phyloP scores from a whole-genome alignment of 1,140 invertebrate genomes.

The Medauroidea extradentata region DNA sequence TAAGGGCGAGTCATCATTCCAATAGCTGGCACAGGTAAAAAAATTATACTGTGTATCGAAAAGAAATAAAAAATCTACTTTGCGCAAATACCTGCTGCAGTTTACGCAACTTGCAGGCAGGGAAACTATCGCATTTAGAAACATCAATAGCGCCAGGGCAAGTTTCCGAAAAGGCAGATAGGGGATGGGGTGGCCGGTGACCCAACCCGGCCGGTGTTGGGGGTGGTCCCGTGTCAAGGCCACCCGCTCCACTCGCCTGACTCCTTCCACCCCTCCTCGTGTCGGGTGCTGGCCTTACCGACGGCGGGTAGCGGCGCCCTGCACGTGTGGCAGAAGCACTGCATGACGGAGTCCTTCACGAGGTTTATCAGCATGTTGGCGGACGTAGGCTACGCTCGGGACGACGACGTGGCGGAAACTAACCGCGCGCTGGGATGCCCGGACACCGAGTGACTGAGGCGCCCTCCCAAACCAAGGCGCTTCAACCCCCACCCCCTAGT shows the following conservation, averaged over 20 bases:
- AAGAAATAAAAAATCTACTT: too few relatives aligned
- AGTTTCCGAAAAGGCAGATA: too few relatives aligned
- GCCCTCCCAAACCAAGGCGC: not conserved
- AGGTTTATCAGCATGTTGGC: slow-evolving; percentile 74
- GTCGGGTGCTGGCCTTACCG: not conserved
- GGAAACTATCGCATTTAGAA: too few relatives aligned
- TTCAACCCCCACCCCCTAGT: not conserved
- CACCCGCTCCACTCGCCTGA: not conserved
- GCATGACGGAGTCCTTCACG: slow-evolving; percentile 79
- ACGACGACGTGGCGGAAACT: not conserved
- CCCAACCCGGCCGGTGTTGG: not conserved
- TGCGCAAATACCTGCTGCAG: too few relatives aligned
- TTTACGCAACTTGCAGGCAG: too few relatives aligned
- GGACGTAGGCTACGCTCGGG: slow-evolving; percentile 4
- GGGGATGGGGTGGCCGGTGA: too few relatives aligned
- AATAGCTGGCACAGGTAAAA: too few relatives aligned
- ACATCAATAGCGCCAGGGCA: too few relatives aligned
- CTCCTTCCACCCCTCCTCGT: not conserved
- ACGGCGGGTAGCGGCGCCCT: slow-evolving; percentile 62
- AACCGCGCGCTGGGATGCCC: not conserved
- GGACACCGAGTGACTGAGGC: not conserved
- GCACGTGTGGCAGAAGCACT: slow-evolving; percentile 87
- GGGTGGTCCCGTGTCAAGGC: too few relatives aligned
- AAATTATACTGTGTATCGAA: too few relatives aligned
- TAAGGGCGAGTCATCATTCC: too few relatives aligned